phyloP scores from a whole-genome alignment of 2,113 vertebrate genomes.

The Corythaeola cristata region DNA sequence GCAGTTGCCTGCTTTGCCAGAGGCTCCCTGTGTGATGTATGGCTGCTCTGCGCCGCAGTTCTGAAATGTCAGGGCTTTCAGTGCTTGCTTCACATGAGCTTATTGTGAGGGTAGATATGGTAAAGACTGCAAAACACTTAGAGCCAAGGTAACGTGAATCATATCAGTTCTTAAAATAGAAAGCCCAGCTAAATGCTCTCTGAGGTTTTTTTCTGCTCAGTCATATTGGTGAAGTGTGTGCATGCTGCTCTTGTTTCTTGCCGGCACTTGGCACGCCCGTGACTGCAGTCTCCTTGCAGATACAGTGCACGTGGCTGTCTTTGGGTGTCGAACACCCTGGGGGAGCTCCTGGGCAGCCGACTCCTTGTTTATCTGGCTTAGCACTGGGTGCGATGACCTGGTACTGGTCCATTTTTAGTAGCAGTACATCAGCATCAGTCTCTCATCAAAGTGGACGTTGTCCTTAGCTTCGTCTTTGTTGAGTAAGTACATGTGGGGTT shows the following conservation, averaged over 20 bases:
- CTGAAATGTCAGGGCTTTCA: conserved; percentile 23
- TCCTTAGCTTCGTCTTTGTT: not conserved
- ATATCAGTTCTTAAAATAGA: conserved; percentile 42
- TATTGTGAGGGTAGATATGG: not conserved
- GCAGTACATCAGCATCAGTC: not conserved
- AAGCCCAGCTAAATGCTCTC: not conserved
- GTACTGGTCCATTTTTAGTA: not conserved
- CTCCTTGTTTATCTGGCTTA: not conserved
- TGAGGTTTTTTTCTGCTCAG: conserved; percentile 22
- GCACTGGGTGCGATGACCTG: not conserved
- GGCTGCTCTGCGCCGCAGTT: not conserved
- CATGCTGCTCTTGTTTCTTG: not conserved
- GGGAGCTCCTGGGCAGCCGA: not conserved
- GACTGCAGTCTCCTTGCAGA: conserved; percentile 55
- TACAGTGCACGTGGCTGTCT: not conserved
- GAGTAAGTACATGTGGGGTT: not conserved
- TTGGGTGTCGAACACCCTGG: fast-evolving
- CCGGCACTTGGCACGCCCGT: not conserved
- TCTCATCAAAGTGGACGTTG: not conserved
- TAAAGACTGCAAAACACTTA: conserved; percentile 24
- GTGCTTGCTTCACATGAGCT: not conserved
- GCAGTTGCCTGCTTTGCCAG: not conserved
- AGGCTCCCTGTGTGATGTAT: not conserved
- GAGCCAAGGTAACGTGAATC: conserved; percentile 42
- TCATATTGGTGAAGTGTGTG: conserved; percentile 12